Evolutionary conservation across 2,888 invertebrate species (phyloP), one percentile per base, ranked within the genome.

Genomic region (Eudemis profundana): DNA sequence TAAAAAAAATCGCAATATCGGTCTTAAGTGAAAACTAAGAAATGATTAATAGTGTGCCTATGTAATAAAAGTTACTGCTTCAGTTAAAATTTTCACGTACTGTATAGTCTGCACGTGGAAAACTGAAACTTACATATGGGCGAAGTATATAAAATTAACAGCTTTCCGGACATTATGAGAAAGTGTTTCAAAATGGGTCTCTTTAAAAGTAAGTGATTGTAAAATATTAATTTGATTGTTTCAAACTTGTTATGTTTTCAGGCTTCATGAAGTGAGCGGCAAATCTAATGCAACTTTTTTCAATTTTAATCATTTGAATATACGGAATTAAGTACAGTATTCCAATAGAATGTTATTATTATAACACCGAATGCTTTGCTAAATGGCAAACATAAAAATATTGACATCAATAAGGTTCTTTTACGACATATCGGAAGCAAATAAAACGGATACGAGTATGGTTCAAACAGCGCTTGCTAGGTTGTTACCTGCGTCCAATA

Each of bases 181-280:
- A 91, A 90, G 85, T 90, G 87, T 75, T 91, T 92, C 80, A 92
- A 92, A 79, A 90, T 90, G 89, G 89, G 91, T 66, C 82, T 92
- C 61, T 90, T 90, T 56, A 91, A 90, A 78, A 89, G 92, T 92
- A 77, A 91, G 91, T 91, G 75, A 69, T 14, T 12, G 7, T 36
- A 17, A 5, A 36, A 19, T 7, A n/a, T 12, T 23, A 0, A 5
- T 46, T 36, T 33, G n/a, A 4, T 33, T 19, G 19, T 12, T 17
- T 12, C 3, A 33, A 10, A 29, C 10, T 42, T 8, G 17, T 5
- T 7, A 7, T 14, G 14, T 49, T 50, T 50, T 50, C 50, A 50
- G 50, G 5, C 12, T 50, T 17, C 29, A 33, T 33, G 14, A 17
- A 15, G 1, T 29, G 3, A 21, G 12, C 1, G n/a, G 10, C 3